Evolutionary conservation across 1,140 invertebrate genomes (phyloP), one percentile per base, ranked within the genome.

Genomic region (Drosophila jambulina): DNA sequence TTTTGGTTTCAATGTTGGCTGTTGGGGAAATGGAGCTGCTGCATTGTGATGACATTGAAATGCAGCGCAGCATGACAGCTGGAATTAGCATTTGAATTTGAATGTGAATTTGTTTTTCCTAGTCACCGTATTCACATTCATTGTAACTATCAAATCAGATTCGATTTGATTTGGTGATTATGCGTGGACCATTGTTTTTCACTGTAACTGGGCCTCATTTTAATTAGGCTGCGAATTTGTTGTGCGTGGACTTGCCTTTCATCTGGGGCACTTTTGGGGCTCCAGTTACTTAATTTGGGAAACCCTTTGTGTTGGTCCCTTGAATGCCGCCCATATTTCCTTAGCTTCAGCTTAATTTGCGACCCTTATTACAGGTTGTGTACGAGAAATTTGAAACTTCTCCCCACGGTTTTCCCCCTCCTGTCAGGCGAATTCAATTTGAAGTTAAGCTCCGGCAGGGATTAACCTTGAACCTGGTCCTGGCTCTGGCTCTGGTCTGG

Each of bases 401-500:
- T 46, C 21, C 49, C 49, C 61, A 3, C 8, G 21, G 21, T 10
- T 84, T 64, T 17, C 4, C 17, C 17, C 25, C 29, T 13, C 4
- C 10, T 8, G 13, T 4, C 12, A 36, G 21, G 23, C n/a, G 59
- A 57, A 62, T 79, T 72, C 21, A 65, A 70, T 74, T 83, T 65
- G 49, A 62, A 70, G 51, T 62, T 65, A 25, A 69, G 53, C n/a
- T 62, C 62, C 63, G 59, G 45, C 59, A 38, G 46, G 69, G 57
- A 62, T 53, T 78, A 71, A 75, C 80, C 84, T 88, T 87, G 83
- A 87, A 80, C 68, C 68, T 63, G 79, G 32, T 36, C 9, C 32
- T 43, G 34, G 21, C 32, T 32, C 29, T n/a, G n/a, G n/a, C 42
- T 34, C 27, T 49, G 25, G 46, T 21, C 27, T 61, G 56, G 2